Percentiles rank a stretch among this genome's conserved stretches.
Conservation (phyloP, 92 coral and sea anemone species). For the Scolanthus callimorphus region DNA sequence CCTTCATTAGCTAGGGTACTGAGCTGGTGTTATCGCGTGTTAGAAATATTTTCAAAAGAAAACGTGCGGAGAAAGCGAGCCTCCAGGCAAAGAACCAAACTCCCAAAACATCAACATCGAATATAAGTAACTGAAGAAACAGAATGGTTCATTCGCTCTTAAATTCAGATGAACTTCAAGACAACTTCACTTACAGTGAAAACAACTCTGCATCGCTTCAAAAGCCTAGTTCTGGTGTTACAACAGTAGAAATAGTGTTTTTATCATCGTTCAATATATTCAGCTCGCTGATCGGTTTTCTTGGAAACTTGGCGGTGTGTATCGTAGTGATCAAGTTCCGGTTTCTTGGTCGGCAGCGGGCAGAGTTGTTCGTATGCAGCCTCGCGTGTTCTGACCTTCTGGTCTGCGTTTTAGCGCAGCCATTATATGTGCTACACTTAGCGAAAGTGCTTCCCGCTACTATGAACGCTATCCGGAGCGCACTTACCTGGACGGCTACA, state of each 20-base stretch:
- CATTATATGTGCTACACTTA: constrained; percentile 50
- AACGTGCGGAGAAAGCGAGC: no score
- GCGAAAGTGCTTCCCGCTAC: constrained; percentile 25
- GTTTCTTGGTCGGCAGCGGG: constrained; percentile 63
- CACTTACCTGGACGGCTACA: constrained; percentile 66
- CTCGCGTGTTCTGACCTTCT: constrained; percentile 63
- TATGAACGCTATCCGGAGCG: constrained; percentile 34
- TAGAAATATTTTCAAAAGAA: no score
- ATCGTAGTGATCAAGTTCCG: constrained; percentile 66
- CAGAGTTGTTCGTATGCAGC: constrained; percentile 69
- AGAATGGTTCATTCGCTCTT: no score
- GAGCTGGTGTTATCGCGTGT: no score
- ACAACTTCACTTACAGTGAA: background rate
- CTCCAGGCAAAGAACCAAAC: no score
- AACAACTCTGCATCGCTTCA: background rate
- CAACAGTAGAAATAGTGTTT: constrained; percentile 4
- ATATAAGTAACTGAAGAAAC: no score
- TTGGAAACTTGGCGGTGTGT: constrained; percentile 68
- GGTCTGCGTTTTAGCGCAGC: constrained; percentile 67
- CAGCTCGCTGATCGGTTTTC: constrained; percentile 40
- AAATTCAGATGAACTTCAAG: no score
- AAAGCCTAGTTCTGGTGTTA: background rate
- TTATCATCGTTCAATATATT: constrained; percentile 17
- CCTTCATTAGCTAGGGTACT: no score
- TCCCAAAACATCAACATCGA: no score